These are phyloP conservation scores for Myripristis jacobus DNA, from an alignment of 2,797 vertebrate species.

Conservation along the genomic window DNA sequence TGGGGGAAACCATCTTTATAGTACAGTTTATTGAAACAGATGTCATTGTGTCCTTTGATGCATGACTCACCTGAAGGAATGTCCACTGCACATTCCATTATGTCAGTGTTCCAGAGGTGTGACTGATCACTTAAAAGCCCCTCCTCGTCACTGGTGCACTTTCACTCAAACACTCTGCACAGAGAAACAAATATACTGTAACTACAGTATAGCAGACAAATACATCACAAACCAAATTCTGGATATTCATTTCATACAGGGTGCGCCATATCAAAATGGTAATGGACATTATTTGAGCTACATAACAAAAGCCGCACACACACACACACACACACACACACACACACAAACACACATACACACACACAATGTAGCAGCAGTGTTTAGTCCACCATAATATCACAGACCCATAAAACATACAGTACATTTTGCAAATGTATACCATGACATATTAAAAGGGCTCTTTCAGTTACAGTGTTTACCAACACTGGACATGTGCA, in stretches of 20 bases:
- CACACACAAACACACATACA: too few species aligned
- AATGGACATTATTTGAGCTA: too few species aligned
- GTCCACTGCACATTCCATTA: slow-evolving; percentile 86
- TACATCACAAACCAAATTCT: not conserved
- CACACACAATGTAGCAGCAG: not conserved
- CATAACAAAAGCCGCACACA: too few species aligned
- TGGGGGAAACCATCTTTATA: too few species aligned
- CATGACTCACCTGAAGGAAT: slow-evolving; percentile 74
- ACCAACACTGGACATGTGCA: too few species aligned
- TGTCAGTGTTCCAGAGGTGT: slow-evolving; percentile 51
- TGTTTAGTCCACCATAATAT: not conserved
- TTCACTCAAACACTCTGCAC: slow-evolving; percentile 45
- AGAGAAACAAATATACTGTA: slow-evolving; percentile 15
- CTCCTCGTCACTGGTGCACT: slow-evolving; percentile 31
- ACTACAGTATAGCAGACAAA: not conserved
- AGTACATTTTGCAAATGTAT: too few species aligned
- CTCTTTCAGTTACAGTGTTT: too few species aligned
- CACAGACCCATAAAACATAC: too few species aligned
- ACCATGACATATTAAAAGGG: too few species aligned
- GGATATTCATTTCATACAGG: too few species aligned
- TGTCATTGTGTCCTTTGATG: not conserved
- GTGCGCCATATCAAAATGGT: too few species aligned
- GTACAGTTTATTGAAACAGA: not conserved
- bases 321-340: too few species aligned
- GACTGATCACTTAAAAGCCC: slow-evolving; percentile 22